phyloP scores from a whole-genome alignment of 2,113 vertebrate species.

The Chionis minor region DNA sequence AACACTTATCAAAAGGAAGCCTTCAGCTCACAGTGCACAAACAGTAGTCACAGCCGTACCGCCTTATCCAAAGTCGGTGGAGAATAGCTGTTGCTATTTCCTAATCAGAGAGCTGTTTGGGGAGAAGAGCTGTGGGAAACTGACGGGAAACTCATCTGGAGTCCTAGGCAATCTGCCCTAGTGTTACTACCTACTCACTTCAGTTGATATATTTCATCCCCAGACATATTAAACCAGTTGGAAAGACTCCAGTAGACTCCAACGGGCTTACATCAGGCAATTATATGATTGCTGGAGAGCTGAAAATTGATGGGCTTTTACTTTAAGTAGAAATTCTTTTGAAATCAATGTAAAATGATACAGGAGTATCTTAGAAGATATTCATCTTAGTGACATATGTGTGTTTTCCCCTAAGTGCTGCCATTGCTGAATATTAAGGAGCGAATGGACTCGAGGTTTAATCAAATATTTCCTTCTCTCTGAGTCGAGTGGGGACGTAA shows the following conservation, averaged over 20 bases:
- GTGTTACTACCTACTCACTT: neutral
- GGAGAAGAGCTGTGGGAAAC: neutral
- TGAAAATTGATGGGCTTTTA: conserved; percentile 15
- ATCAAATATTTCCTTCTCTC: neutral
- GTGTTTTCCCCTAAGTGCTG: neutral
- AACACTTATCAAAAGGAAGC: neutral
- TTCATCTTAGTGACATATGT: neutral
- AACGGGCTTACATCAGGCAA: neutral
- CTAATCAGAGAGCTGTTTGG: neutral
- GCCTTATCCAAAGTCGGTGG: neutral
- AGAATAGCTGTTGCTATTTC: neutral
- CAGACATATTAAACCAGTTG: neutral
- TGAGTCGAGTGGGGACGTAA: neutral
- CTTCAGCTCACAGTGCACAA: neutral
- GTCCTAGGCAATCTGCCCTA: neutral
- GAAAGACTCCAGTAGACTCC: conserved; percentile 32
- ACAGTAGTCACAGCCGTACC: neutral
- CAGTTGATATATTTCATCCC: neutral
- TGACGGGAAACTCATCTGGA: neutral
- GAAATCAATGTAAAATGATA: conserved; percentile 19
- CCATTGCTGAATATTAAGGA: neutral
- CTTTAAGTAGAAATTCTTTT: neutral
- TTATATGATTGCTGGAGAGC: neutral
- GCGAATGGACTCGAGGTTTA: neutral
- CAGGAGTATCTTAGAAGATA: neutral